Percentiles rank a stretch among this genome's conserved stretches.
phyloP scores from a whole-genome alignment of 1,140 invertebrate genomes.

The Andricus grossulariae region DNA sequence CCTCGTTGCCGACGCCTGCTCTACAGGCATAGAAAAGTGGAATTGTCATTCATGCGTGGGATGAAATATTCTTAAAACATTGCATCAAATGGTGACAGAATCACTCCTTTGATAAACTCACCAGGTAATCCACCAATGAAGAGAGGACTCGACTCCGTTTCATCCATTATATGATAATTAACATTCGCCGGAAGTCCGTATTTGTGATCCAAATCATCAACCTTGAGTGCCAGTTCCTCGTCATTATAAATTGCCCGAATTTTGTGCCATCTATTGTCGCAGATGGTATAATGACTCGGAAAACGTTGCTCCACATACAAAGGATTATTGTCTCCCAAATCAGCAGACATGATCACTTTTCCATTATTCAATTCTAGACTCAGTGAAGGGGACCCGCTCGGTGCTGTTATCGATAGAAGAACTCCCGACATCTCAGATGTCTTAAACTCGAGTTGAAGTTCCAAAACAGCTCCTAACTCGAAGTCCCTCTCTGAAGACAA shows the following conservation, averaged over 20 bases:
- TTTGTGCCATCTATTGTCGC: constrained; percentile 92
- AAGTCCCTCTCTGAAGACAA: constrained; percentile 81
- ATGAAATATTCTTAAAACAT: too few species aligned
- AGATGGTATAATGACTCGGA: constrained; percentile 81
- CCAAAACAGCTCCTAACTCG: constrained; percentile 81
- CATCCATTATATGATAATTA: constrained; percentile 62
- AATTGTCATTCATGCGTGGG: too few species aligned
- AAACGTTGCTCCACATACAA: constrained; percentile 79
- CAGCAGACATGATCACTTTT: constrained; percentile 84
- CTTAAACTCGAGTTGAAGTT: constrained; percentile 88
- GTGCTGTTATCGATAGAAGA: constrained; percentile 84
- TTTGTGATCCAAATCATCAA: constrained; percentile 81
- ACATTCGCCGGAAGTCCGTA: constrained; percentile 75
- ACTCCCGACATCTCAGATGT: constrained; percentile 89
- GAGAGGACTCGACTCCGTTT: constrained; percentile 77
- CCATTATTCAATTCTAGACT: constrained; percentile 87
- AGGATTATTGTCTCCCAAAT: constrained; percentile 80
- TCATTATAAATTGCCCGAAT: constrained; percentile 85
- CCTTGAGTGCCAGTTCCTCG: constrained; percentile 82
- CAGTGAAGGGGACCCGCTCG: constrained; percentile 80
- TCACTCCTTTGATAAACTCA: constrained; percentile 63
- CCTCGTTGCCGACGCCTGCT: too few species aligned
- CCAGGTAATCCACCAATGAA: constrained; percentile 92
- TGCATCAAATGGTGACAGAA: constrained; percentile 23
- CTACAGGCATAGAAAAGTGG: too few species aligned